Evolutionary conservation across 2,113 vertebrate species (phyloP), one percentile per base, ranked within the genome.

Genomic region (Pseudolaguvia tuberculata): DNA sequence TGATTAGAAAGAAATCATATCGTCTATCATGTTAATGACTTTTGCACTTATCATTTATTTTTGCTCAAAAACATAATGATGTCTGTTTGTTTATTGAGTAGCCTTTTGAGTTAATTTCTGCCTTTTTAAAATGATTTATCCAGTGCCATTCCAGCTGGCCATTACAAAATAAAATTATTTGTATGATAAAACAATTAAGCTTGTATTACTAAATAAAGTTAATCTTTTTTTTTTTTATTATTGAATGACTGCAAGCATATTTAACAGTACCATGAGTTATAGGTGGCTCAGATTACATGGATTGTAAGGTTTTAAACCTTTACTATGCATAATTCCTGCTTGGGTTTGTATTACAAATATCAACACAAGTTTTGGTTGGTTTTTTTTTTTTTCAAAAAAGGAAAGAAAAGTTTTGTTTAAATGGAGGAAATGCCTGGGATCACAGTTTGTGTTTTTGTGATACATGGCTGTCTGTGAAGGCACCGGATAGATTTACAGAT

Each of bases 401-500:
- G n/a, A 52, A 42, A 61, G 9, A 42, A 42, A 56, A 20, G 11
- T 17, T 66, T 39, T 48, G 15, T 45, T 65, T 13, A 74, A 65
- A 65, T 45, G 45, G 21, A 50, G 55, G 31, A 23, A 27, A 35
- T 6, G 6, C 31, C 3, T 35, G 31, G n/a, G 29, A 53, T 35
- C 27, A 61, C 14, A 48, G 45, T 31, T 48, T 52, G 52, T 70
- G 57, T 55, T 67, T 76, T 77, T 57, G 75, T 47, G 78, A 81
- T 74, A 75, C 48, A 62, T 70, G 78, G 76, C 73, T 79, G 35
- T 70, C 70, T 55, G 72, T 71, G 68, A 81, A 82, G 74, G 81
- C 48, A 23, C 18, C 18, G 72, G 83, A 58, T 88, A 73, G 73
- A 70, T 85, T 90, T 90, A 88, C 87, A 84, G 85, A 86, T 89